A percentile compares a stretch with the other conserved stretches of the same genome.
Evolutionary conservation across 2,888 invertebrate genomes (phyloP).

Genomic region (Leptopilina drosophilae): DNA sequence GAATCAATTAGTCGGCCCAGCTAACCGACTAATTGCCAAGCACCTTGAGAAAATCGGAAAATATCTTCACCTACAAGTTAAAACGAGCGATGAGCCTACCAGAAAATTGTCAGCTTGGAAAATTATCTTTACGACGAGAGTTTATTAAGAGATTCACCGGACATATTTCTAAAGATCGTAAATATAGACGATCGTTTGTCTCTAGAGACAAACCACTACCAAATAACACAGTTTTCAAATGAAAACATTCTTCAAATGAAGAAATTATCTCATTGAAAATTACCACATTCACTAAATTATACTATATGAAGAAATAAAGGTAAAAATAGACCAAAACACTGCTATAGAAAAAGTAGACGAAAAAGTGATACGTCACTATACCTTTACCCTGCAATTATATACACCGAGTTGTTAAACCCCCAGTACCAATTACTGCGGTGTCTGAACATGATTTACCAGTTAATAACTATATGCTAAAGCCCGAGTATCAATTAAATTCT

Average conservation of each 20-base stretch:
- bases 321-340: too few species aligned
- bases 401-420: constrained; percentile 3
- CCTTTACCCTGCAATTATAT: not conserved
- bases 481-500: constrained; percentile 25
- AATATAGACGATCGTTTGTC: too few species aligned
- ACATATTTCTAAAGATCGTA: not conserved
- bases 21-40: constrained; percentile 69
- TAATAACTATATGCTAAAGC: constrained; percentile 16
- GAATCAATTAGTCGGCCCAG: constrained; percentile 71
- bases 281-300: too few species aligned
- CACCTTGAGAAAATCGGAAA: constrained; percentile 46
- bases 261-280: too few species aligned
- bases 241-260: too few species aligned
- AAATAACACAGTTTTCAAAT: too few species aligned
- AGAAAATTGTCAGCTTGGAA: not conserved
- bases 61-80: not conserved
- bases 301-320: too few species aligned
- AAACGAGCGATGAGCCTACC: not conserved
- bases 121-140: not conserved
- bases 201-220: too few species aligned
- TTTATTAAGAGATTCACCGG: not conserved
- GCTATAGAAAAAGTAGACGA: not conserved
- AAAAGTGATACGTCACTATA: not conserved
- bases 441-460: constrained; percentile 20
- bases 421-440: constrained; percentile 1